Base-by-base conservation (phyloP, 2,888 invertebrate genomes). In the Syritta pipiens region DNA sequence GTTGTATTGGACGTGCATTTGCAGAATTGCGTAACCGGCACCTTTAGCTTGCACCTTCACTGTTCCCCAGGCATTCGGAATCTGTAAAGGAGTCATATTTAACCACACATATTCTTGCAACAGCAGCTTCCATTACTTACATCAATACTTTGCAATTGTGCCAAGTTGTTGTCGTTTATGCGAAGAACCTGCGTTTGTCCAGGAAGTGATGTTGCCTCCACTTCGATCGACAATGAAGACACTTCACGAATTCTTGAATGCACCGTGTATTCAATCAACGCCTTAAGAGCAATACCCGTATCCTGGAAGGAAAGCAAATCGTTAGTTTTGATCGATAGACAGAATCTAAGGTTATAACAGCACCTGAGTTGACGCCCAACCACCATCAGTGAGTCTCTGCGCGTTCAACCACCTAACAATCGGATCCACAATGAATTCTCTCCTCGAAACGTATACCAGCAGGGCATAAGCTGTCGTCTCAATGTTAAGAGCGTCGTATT, bases 401-500 rank as follows among this genome's bases (percentile, higher is more conserved):
- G 96, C 91, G 86, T 97, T 97, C 37, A 97, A 90, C 97, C 97
- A 97, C 86, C 94, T 93, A 6, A 97, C 96, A 82, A 97, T 96
- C 1, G 94, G 93, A 85, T 97, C 96, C 69, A 95, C 93, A 83
- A 93, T 92, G 59, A 92, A 89, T 85, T 96, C 96, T 86, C 96
- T 94, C 12, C 96, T 91, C 24, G 94, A 94, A 79, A 96, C 96
- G 86, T 97, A 96, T 0, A 96, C 94, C 83, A 98, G 90, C 49
- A 98, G 89, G 0, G 96, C 98, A 87, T 97, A 98, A 0, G 97
- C 95, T 0, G 98, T 98, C 0, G 97, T 93, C 85, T 97, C 97
- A 44, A 98, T 94, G 87, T 97, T 98, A 86, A 95, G 94, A 0
- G 96, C 93, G 89, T 98, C 98, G 86, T 94, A 96, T 83, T 92